phyloP scores from a whole-genome alignment of 2,113 vertebrate species.

The Mustela nigripes region DNA sequence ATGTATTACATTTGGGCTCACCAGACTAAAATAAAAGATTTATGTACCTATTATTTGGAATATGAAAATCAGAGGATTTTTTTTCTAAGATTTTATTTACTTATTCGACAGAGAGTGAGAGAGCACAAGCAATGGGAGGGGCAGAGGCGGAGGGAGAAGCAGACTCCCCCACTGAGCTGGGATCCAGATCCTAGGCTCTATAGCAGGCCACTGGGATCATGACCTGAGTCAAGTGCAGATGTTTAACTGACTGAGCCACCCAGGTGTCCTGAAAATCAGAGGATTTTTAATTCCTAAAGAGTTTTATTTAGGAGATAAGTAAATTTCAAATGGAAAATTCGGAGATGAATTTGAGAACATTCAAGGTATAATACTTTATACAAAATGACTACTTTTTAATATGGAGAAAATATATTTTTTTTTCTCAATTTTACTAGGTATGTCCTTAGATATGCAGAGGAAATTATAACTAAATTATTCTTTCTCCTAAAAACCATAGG shows the following conservation, averaged over 20 bases:
- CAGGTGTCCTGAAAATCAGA: too few species aligned
- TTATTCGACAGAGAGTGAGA: too few species aligned
- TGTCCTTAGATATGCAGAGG: not conserved
- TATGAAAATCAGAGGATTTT: not conserved
- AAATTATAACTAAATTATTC: not conserved
- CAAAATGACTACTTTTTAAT: not conserved
- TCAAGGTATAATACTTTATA: not conserved
- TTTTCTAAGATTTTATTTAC: too few species aligned
- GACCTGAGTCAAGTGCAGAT: too few species aligned
- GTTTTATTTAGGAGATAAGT: constrained; percentile 36
- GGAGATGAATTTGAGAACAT: not conserved
- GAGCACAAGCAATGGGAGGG: too few species aligned
- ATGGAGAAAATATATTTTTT: too few species aligned
- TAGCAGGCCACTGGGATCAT: too few species aligned
- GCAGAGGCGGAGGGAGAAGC: too few species aligned
- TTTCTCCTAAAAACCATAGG: not conserved
- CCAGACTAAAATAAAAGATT: not conserved
- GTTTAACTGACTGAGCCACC: too few species aligned
- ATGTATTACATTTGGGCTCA: not conserved
- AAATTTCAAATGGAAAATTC: not conserved
- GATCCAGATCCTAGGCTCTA: too few species aligned
- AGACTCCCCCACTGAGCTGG: too few species aligned
- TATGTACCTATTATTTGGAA: not conserved
- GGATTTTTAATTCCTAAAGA: not conserved
- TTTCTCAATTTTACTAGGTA: not conserved